These are phyloP conservation scores for Pristionchus fissidentatus DNA, from an alignment of 2,888 invertebrate species.

Conservation along the genomic window DNA sequence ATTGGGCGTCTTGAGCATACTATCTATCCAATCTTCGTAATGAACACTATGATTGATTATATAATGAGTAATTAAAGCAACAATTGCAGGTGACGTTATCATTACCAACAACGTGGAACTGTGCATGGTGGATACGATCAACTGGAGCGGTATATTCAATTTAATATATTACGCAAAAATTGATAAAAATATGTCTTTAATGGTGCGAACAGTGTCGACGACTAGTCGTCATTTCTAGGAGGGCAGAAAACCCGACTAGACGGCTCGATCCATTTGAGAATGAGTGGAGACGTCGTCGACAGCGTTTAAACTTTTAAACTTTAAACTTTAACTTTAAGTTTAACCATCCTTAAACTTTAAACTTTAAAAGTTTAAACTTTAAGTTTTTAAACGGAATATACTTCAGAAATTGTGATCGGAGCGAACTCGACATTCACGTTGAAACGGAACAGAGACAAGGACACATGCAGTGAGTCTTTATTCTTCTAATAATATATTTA, in stretches of 20 bases:
- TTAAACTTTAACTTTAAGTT: too few species aligned
- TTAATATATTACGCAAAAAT: too few species aligned
- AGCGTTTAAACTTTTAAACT: too few species aligned
- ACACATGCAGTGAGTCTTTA: not conserved
- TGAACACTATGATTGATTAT: too few species aligned
- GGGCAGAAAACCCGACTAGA: too few species aligned
- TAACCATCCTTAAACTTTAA: too few species aligned
- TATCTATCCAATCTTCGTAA: not conserved
- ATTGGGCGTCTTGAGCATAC: too few species aligned
- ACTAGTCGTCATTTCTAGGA: too few species aligned
- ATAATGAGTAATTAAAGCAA: not conserved
- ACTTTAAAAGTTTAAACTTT: conserved; percentile 1
- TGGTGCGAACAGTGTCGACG: too few species aligned
- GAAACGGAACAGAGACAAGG: not conserved
- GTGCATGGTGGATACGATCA: conserved; percentile 11
- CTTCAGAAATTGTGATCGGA: conserved; percentile 7
- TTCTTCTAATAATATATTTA: not conserved
- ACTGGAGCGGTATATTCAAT: conserved; percentile 25
- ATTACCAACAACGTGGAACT: conserved; percentile 17
- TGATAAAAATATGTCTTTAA: too few species aligned
- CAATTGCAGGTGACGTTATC: conserved; percentile 39
- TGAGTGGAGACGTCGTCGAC: too few species aligned
- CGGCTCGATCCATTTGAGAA: too few species aligned
- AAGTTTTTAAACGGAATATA: not conserved
- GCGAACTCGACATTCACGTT: not conserved